Conservation (phyloP, 2,113 vertebrate species). For the Erpornis zantholeuca region DNA sequence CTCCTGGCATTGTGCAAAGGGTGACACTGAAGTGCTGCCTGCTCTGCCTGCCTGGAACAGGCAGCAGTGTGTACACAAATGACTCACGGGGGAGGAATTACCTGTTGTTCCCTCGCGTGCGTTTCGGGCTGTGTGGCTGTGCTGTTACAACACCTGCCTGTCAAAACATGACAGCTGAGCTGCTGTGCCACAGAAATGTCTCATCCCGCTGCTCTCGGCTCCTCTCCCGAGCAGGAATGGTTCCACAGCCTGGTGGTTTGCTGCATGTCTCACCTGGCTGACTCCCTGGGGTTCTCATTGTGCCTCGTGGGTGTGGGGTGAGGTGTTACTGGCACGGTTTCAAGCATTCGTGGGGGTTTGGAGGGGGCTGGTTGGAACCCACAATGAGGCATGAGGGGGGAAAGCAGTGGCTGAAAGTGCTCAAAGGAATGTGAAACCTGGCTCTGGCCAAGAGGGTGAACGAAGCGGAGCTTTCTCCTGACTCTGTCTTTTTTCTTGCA, state of each 20-base stretch:
- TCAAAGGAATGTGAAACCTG: background rate
- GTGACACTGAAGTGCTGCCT: background rate
- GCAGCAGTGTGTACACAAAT: conserved; percentile 17
- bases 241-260: background rate
- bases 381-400: accelerated
- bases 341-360: background rate
- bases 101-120: conserved; percentile 6
- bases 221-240: background rate
- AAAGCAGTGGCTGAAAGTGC: background rate
- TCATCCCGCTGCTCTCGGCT: background rate
- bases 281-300: background rate
- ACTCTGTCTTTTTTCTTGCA: conserved; percentile 19
- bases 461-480: background rate
- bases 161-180: conserved; percentile 43
- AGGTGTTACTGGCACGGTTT: background rate
- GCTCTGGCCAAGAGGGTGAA: background rate
- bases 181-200: background rate
- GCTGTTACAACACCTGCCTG: conserved; percentile 44
- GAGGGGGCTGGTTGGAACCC: background rate
- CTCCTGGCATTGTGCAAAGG: background rate
- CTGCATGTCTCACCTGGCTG: background rate
- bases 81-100: conserved; percentile 50
- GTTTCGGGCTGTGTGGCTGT: conserved; percentile 14
- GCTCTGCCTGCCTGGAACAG: background rate
- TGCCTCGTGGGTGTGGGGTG: background rate